Percentiles rank a stretch among this genome's conserved stretches.
These are phyloP conservation scores for Melieria omissa DNA, from an alignment of 2,888 invertebrate species.

Conservation along the genomic window DNA sequence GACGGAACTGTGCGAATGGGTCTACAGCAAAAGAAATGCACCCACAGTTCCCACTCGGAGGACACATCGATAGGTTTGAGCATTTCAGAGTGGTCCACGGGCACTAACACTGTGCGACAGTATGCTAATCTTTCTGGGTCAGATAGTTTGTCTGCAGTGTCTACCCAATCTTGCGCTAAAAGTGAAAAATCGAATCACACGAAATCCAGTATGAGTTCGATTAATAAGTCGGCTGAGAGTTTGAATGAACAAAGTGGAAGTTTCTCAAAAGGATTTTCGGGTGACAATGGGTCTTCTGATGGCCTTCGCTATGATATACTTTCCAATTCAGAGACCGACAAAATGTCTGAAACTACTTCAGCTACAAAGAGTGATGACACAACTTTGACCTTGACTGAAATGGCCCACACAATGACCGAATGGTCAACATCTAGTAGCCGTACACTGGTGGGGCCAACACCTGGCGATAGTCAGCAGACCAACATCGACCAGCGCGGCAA, in stretches of 20 bases:
- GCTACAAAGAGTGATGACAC: constrained; percentile 86
- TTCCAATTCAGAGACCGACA: constrained; percentile 72
- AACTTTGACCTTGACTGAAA: constrained; percentile 74
- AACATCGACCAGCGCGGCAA: constrained; percentile 44
- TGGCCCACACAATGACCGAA: constrained; percentile 83
- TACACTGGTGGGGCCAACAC: constrained; percentile 73
- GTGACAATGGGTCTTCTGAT: constrained; percentile 66
- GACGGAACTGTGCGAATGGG: constrained; percentile 86
- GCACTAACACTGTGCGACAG: constrained; percentile 85
- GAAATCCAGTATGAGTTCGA: constrained; percentile 71
- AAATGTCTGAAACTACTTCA: constrained; percentile 74
- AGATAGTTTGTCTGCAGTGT: constrained; percentile 71
- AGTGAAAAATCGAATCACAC: constrained; percentile 73
- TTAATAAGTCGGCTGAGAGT: constrained; percentile 71
- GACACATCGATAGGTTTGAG: constrained; percentile 88
- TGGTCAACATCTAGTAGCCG: constrained; percentile 86
- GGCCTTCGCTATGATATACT: constrained; percentile 71
- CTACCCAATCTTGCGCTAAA: constrained; percentile 71
- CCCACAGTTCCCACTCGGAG: constrained; percentile 85
- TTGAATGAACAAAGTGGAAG: constrained; percentile 65
- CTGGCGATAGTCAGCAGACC: constrained; percentile 65
- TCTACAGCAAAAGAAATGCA: constrained; percentile 82
- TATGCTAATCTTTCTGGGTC: constrained; percentile 81
- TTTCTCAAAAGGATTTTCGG: constrained; percentile 64
- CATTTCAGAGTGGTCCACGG: constrained; percentile 89